These are phyloP conservation scores for Acheta domesticus DNA, from an alignment of 2,888 invertebrate genomes.

Conservation along the genomic window DNA sequence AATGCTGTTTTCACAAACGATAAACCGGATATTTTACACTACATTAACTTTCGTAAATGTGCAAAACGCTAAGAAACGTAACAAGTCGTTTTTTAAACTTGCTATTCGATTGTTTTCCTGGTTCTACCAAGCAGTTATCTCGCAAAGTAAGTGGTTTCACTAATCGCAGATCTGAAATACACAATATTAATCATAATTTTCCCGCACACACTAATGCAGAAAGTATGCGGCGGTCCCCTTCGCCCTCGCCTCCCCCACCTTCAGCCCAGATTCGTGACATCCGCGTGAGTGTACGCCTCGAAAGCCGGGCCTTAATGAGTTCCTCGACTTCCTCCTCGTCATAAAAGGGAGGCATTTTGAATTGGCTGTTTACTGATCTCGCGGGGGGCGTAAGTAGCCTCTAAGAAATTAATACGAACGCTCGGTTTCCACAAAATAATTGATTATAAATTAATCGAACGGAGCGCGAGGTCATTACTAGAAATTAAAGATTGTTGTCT, in stretches of 20 bases:
- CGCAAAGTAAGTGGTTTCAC: neutral
- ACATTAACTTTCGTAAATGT: neutral
- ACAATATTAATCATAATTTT: neutral
- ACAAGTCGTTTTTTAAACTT: neutral
- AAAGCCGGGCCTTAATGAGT: neutral
- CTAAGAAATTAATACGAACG: neutral
- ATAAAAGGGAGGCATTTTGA: neutral
- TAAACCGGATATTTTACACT: neutral
- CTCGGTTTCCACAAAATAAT: constrained; percentile 8
- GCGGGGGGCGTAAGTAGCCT: neutral
- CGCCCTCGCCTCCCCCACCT: no score
- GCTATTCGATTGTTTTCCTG: neutral
- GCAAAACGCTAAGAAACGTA: neutral
- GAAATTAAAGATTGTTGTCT: constrained; percentile 18
- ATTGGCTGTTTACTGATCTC: neutral
- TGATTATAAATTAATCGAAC: constrained; percentile 18
- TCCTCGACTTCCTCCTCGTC: neutral
- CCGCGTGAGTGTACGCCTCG: neutral
- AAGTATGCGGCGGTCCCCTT: no score
- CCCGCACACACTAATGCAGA: neutral
- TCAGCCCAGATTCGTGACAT: no score
- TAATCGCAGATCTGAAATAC: neutral
- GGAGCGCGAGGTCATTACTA: neutral
- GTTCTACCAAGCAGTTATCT: neutral
- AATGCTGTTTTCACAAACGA: no score